Conservation (phyloP, 2,888 invertebrate species). For the Eilema depressum region DNA sequence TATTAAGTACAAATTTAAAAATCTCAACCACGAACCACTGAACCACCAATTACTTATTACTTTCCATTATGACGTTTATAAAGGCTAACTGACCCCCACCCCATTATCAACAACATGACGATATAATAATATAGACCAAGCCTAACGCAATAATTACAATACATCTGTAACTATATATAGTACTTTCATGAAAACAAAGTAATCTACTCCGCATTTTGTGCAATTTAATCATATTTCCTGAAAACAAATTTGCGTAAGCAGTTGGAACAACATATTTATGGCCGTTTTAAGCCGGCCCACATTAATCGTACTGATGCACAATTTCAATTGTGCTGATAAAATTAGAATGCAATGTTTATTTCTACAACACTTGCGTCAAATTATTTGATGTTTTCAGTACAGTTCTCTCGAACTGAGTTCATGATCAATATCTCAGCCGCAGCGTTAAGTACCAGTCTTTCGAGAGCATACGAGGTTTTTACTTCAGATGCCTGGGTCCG, state of each 20-base stretch:
- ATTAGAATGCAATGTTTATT: conserved; percentile 31
- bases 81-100: too few relatives aligned
- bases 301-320: conserved; percentile 29
- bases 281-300: conserved; percentile 28
- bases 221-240: conserved; percentile 15
- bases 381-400: conserved; percentile 26
- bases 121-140: too few relatives aligned
- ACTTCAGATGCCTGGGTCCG: not conserved
- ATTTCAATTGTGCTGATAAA: conserved; percentile 39
- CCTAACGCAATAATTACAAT: conserved; percentile 21
- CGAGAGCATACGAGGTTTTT: not conserved
- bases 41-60: too few relatives aligned
- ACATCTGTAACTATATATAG: too few relatives aligned
- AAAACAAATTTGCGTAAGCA: conserved; percentile 15
- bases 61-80: too few relatives aligned
- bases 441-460: not conserved
- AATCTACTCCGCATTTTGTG: not conserved
- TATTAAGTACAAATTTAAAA: too few relatives aligned
- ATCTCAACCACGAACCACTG: too few relatives aligned
- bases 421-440: not conserved
- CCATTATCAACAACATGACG: too few relatives aligned
- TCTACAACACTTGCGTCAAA: conserved; percentile 17
- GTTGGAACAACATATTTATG: conserved; percentile 30
- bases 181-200: conserved; percentile 15
- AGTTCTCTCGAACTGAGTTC: conserved; percentile 10